These are phyloP conservation scores for Petrocephalus microphthalmus DNA, from an alignment of 2,113 vertebrate genomes.

Conservation along the genomic window DNA sequence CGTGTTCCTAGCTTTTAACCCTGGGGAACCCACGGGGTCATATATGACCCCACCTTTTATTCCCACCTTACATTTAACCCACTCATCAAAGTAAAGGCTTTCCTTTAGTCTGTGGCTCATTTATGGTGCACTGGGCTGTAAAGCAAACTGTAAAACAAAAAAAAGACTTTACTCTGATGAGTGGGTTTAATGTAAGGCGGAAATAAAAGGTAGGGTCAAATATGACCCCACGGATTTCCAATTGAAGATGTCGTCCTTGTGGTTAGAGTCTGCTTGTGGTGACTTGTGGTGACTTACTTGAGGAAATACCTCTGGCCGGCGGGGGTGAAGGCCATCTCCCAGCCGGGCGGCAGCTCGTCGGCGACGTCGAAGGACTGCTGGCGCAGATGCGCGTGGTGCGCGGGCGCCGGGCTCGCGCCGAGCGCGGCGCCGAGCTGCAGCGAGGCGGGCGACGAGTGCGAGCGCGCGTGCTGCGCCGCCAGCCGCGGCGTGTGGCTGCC, in stretches of 20 bases:
- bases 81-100: too few species aligned
- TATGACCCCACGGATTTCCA: too few species aligned
- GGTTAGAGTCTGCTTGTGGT: background rate
- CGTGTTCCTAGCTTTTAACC: background rate
- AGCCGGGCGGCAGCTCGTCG: constrained; percentile 77
- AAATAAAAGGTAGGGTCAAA: too few species aligned
- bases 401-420: constrained; percentile 41
- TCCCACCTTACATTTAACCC: too few species aligned
- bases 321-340: constrained; percentile 82
- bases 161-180: too few species aligned
- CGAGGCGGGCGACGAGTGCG: constrained; percentile 78
- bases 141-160: too few species aligned
- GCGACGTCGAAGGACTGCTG: constrained; percentile 79
- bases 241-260: background rate
- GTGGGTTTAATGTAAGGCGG: too few species aligned
- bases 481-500: constrained; percentile 59
- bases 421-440: constrained; percentile 60
- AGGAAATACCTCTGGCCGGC: constrained; percentile 80
- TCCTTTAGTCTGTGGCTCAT: too few species aligned
- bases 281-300: constrained; percentile 67
- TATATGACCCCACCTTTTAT: too few species aligned
- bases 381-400: constrained; percentile 67
- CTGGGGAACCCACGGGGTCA: too few species aligned
- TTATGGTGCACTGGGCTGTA: too few species aligned
- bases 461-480: constrained; percentile 66